Percentiles rank a stretch among this genome's conserved stretches.
Conservation (phyloP, 2,888 invertebrate species). For the Pachymerium ferrugineum region DNA sequence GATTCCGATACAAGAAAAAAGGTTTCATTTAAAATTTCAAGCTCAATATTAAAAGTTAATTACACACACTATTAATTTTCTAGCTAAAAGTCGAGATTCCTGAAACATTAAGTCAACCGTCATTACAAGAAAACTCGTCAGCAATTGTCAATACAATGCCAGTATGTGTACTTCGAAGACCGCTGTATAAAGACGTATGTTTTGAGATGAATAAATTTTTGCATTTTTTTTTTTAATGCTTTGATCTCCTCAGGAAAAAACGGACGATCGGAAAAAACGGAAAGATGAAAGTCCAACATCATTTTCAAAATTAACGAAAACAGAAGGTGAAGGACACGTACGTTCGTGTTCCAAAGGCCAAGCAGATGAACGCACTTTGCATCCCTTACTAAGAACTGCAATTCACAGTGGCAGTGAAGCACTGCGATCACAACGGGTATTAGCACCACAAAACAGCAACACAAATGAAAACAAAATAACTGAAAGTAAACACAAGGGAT, state of each 20-base stretch:
- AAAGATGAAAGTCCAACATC: not conserved
- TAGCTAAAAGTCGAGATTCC: not conserved
- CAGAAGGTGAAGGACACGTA: constrained; percentile 30
- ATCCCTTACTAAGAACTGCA: not conserved
- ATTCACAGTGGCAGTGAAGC: not conserved
- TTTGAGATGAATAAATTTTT: not conserved
- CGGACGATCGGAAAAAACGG: constrained; percentile 8
- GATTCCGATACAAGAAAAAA: not conserved
- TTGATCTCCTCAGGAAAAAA: not conserved
- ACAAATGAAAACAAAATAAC: constrained; percentile 13
- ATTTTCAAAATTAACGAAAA: not conserved
- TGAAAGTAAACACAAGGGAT: constrained; percentile 12
- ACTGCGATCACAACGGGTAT: not conserved
- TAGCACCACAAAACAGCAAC: constrained; percentile 28
- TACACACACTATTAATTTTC: not conserved
- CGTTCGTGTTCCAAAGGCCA: constrained; percentile 31
- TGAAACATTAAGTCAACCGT: not conserved
- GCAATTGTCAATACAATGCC: not conserved
- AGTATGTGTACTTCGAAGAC: not conserved
- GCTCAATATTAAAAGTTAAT: too few species aligned
- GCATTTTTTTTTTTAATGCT: not conserved
- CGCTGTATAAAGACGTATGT: not conserved
- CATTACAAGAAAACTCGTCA: not conserved
- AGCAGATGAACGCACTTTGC: not conserved
- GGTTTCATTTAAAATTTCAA: not conserved